Percentiles rank a stretch among this genome's conserved stretches.
phyloP scores from a whole-genome alignment of 2,113 vertebrate genomes.

The Sciurus niger region DNA sequence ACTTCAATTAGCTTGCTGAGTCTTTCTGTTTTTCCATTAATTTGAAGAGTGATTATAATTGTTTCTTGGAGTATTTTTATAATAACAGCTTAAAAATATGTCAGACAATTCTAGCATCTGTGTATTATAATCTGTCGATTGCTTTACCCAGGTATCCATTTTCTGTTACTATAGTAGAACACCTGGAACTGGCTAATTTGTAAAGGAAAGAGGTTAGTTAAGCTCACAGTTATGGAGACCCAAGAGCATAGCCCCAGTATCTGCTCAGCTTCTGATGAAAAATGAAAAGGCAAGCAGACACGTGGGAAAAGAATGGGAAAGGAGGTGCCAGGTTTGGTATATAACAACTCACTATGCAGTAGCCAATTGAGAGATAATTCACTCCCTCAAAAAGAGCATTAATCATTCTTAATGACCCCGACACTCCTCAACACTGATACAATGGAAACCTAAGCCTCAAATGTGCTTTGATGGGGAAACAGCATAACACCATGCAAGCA shows the following conservation, averaged over 20 bases:
- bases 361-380: background rate
- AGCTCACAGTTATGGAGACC: background rate
- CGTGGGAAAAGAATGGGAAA: background rate
- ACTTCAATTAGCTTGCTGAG: background rate
- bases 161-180: background rate
- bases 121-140: background rate
- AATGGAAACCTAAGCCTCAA: background rate
- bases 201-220: background rate
- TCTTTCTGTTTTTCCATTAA: background rate
- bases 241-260: background rate
- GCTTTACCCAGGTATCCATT: background rate
- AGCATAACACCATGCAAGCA: background rate
- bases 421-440: background rate
- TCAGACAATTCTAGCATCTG: background rate
- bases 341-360: background rate
- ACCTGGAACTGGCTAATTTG: background rate
- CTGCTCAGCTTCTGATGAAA: background rate
- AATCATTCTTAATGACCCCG: background rate
- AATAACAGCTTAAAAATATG: background rate
- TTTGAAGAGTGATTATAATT: background rate
- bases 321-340: background rate
- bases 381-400: background rate
- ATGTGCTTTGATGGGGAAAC: background rate
- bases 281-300: background rate
- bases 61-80: background rate